Evolutionary conservation across 37 sponge, comb jelly and placozoan species (phyloP).

Genomic region (Beroe forskalii): DNA sequence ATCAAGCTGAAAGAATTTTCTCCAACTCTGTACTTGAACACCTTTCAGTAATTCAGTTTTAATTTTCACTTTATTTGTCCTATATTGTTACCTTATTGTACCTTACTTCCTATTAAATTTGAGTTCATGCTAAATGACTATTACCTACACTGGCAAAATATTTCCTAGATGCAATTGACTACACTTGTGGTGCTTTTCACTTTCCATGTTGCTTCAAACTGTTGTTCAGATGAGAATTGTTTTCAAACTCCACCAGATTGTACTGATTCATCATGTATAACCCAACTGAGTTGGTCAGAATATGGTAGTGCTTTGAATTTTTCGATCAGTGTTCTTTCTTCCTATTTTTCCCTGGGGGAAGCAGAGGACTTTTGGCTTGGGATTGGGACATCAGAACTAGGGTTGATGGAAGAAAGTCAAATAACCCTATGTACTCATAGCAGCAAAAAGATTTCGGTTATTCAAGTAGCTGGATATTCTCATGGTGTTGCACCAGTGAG

Average conservation of each 20-base stretch:
- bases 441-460: background rate
- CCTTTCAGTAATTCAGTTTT: too few species aligned
- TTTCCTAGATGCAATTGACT: too few species aligned
- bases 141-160: too few species aligned
- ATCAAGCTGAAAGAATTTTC: too few species aligned
- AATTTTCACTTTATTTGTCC: too few species aligned
- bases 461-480: slow-evolving; percentile 47
- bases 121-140: too few species aligned
- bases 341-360: slow-evolving; percentile 20
- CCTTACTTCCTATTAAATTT: too few species aligned
- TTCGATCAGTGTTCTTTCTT: background rate
- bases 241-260: slow-evolving; percentile 23
- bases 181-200: too few species aligned
- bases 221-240: background rate
- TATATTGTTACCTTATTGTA: too few species aligned
- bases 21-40: too few species aligned
- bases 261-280: slow-evolving; percentile 9
- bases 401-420: slow-evolving; percentile 15
- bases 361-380: slow-evolving; percentile 47
- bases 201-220: too few species aligned
- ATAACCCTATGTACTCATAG: slow-evolving; percentile 36
- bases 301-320: slow-evolving; percentile 57
- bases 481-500: slow-evolving; percentile 18
- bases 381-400: background rate
- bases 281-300: background rate